Percentiles rank a stretch among this genome's conserved stretches.
Conservation (phyloP, 2,888 invertebrate species). For the Gastrophysa polygoni region DNA sequence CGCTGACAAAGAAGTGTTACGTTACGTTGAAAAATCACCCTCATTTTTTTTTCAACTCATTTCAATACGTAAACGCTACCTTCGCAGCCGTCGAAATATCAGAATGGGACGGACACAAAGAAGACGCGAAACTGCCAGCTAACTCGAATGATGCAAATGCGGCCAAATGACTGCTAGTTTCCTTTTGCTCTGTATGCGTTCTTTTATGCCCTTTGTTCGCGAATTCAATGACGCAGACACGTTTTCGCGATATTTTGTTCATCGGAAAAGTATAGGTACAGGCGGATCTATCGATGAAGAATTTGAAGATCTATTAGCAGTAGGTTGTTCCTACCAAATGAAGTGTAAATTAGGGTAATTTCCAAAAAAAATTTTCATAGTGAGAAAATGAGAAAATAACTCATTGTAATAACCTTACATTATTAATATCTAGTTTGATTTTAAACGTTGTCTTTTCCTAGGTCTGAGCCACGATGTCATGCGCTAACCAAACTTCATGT, state of each 20-base stretch:
- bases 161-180: constrained; percentile 26
- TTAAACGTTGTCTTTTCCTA: too few relatives aligned
- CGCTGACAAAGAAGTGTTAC: constrained; percentile 17
- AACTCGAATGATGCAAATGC: constrained; percentile 27
- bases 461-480: too few relatives aligned
- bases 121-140: constrained; percentile 20
- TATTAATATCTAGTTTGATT: too few relatives aligned
- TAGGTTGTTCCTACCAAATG: too few relatives aligned
- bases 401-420: too few relatives aligned
- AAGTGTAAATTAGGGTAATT: too few relatives aligned
- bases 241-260: background rate
- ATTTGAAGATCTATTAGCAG: too few relatives aligned
- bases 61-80: constrained; percentile 23
- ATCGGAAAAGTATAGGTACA: background rate
- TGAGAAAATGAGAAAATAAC: too few relatives aligned
- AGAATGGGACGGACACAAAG: constrained; percentile 12
- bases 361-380: too few relatives aligned
- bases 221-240: background rate
- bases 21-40: constrained; percentile 22
- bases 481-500: too few relatives aligned
- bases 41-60: constrained; percentile 24
- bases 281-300: too few relatives aligned
- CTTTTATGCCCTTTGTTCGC: background rate
- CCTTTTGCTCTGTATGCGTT: constrained; percentile 8
- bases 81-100: constrained; percentile 1